Conservation (phyloP, 2,113 vertebrate species). For the Notechis scutatus region DNA sequence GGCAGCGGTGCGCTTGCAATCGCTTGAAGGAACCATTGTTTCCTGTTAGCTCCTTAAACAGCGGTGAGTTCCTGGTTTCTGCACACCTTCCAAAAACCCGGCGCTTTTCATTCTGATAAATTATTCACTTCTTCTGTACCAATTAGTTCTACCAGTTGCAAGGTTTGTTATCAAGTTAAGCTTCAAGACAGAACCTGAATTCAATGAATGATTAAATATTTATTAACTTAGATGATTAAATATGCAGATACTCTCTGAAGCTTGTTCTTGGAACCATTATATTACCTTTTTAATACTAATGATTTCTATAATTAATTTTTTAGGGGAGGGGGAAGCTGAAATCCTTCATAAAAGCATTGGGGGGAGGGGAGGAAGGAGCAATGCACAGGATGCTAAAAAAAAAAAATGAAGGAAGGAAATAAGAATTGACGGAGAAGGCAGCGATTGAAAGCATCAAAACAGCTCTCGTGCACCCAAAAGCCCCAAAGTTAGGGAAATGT, state of each 20-base stretch:
- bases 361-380: neutral
- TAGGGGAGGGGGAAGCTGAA: conserved; percentile 64
- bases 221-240: conserved; percentile 78
- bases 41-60: conserved; percentile 64
- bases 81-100: conserved; percentile 68
- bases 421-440: conserved; percentile 63
- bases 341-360: conserved; percentile 61
- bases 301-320: conserved; percentile 81
- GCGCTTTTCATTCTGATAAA: conserved; percentile 74
- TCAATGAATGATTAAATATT: conserved; percentile 80
- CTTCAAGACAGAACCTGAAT: conserved; percentile 80
- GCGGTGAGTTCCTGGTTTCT: conserved; percentile 58
- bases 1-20: conserved; percentile 71
- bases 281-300: conserved; percentile 81
- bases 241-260: conserved; percentile 81
- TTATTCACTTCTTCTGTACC: conserved; percentile 80
- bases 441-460: conserved; percentile 53
- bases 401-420: conserved; percentile 40
- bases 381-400: conserved; percentile 56
- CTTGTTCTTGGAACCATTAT: conserved; percentile 80
- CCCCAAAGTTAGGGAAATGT: conserved; percentile 53
- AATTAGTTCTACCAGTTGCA: conserved; percentile 84
- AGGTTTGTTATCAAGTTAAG: conserved; percentile 81
- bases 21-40: conserved; percentile 24
- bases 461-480: conserved; percentile 47